phyloP scores from a whole-genome alignment of 2,113 vertebrate genomes.

The Beaufortia kweichowensis region DNA sequence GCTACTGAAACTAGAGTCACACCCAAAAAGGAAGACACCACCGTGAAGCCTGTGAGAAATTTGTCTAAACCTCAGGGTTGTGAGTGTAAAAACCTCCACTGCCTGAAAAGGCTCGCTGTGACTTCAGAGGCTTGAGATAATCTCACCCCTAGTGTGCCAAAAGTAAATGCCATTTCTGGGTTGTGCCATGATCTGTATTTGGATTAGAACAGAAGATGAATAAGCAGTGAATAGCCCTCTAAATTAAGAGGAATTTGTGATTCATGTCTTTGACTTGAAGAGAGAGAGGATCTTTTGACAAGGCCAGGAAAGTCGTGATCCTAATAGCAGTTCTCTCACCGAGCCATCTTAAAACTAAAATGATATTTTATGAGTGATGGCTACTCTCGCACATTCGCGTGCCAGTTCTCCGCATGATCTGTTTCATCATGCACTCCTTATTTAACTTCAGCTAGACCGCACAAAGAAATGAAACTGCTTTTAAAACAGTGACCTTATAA shows the following conservation, averaged over 20 bases:
- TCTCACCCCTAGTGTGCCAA: conserved; percentile 40
- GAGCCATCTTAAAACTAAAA: conserved; percentile 24
- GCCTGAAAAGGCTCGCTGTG: conserved; percentile 12
- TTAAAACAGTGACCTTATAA: conserved; percentile 23
- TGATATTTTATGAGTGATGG: conserved; percentile 40
- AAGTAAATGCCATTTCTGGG: conserved; percentile 33
- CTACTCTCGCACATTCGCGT: conserved; percentile 20
- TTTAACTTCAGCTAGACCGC: conserved; percentile 23
- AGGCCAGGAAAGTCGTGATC: conserved; percentile 31
- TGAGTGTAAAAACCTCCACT: conserved; percentile 11
- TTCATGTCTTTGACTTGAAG: conserved; percentile 41
- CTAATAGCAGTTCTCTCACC: conserved; percentile 30
- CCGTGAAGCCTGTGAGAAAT: conserved; percentile 10
- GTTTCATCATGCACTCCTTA: conserved; percentile 20
- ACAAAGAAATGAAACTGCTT: conserved; percentile 15
- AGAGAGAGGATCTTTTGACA: conserved; percentile 33
- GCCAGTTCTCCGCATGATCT: conserved; percentile 26
- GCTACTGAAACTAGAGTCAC: conserved; percentile 5
- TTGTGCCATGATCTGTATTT: conserved; percentile 41
- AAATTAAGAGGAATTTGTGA: conserved; percentile 46
- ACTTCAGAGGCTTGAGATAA: conserved; percentile 37
- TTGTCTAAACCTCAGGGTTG: conserved; percentile 9
- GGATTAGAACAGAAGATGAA: conserved; percentile 49
- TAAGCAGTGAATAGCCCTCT: conserved; percentile 41
- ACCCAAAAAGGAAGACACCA: conserved; percentile 11